Base-by-base conservation (phyloP, 1,140 invertebrate genomes). In the Plutomurus gul region DNA sequence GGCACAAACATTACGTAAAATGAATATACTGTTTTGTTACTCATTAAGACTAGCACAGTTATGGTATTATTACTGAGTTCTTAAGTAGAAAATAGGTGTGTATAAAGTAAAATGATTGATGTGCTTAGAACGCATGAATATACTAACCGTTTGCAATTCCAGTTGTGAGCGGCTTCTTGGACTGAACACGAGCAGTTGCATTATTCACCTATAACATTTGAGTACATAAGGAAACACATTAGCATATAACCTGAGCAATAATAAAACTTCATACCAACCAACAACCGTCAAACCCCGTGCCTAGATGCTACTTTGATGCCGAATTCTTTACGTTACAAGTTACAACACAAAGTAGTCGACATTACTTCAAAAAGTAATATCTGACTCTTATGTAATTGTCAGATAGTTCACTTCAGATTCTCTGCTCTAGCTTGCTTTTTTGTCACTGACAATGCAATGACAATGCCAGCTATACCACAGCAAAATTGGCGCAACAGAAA, bases 131-230 rank as follows among this genome's bases (percentile, higher is more conserved):
- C n/a, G 11, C 1, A 43, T 43, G n/a, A 65, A 33, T 65, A 65
- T 65, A 89, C 94, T 92, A 91, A 97, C 96, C 95, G 91, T 96
- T 95, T 85, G 95, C 87, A 97, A 83, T 83, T 36, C 82, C 82
- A 30, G 80, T 91, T 85, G 95, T 91, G 82, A 94, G 91, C 86
- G 95, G 93, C 91, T 98, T 98, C 92, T 98, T 98, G 86, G 95
- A 97, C 92, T 97, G 96, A 87, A 98, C 95, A 90, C 96, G 91
- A 84, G 96, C 96, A 85, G 96, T 98, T 84, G 96, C 96, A 90
- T 97, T 98, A 91, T 98, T 98, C 86, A 97, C 96, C 96, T 98
- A 90, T 84, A 85, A 83, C 84, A 85, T 81, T 74, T 25, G 70
- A 25, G 73, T 13, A 75, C 70, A 40, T 27, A 72, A 72, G 7